Conservation (phyloP, 2,888 invertebrate species). For the Acleris laterana region DNA sequence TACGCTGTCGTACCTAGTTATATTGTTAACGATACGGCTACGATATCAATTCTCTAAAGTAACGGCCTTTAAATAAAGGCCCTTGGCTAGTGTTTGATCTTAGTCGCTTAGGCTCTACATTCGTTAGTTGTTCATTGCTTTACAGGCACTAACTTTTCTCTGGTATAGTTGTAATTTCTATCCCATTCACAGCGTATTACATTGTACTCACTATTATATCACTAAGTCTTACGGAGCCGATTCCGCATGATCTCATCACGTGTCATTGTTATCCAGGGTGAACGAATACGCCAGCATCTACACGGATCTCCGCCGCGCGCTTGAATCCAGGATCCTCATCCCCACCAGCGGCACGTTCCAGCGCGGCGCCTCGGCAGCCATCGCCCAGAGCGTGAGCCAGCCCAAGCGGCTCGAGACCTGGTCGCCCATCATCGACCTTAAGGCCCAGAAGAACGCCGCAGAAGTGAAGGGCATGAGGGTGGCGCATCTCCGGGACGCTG, state of each 20-base stretch:
- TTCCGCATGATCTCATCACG: not conserved
- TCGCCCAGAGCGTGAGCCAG: slow-evolving; percentile 84
- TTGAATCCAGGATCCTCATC: slow-evolving; percentile 86
- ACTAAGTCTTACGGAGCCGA: not conserved
- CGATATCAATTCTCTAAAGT: too few relatives aligned
- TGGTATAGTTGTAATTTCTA: too few relatives aligned
- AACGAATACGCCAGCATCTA: slow-evolving; percentile 89
- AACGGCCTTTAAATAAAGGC: too few relatives aligned
- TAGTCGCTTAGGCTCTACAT: too few relatives aligned
- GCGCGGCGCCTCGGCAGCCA: slow-evolving; percentile 89
- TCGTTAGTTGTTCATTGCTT: too few relatives aligned
- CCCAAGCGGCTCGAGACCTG: slow-evolving; percentile 85
- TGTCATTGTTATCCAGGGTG: slow-evolving; percentile 73
- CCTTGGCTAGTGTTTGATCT: too few relatives aligned
- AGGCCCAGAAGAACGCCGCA: slow-evolving; percentile 93
- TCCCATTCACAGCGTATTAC: too few relatives aligned
- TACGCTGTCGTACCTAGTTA: too few relatives aligned
- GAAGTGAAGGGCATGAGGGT: slow-evolving; percentile 92
- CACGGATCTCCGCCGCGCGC: slow-evolving; percentile 87
- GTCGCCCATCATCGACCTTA: slow-evolving; percentile 93
- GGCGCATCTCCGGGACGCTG: slow-evolving; percentile 94
- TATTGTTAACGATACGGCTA: too few relatives aligned
- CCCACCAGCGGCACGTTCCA: slow-evolving; percentile 89
- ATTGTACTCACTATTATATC: too few relatives aligned
- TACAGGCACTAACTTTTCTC: too few relatives aligned